Evolutionary conservation across 23 tunicate species (phyloP).

Genomic region (Oikopleura dioica): DNA sequence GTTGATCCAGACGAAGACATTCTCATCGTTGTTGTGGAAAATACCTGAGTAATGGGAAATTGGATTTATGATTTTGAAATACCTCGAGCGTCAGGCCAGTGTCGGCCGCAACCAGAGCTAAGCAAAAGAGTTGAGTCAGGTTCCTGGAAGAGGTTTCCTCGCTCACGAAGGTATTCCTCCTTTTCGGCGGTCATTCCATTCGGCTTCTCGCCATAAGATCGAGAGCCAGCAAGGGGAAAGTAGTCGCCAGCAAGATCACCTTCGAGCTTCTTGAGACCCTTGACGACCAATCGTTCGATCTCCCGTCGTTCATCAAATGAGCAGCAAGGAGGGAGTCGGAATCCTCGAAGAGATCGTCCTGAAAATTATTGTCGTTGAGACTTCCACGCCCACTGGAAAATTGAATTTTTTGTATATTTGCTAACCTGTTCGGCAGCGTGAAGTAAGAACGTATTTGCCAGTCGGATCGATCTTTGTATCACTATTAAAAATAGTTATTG

Average conservation of each 20-base stretch:
- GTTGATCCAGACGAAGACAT: constrained; percentile 2
- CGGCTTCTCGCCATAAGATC: background rate
- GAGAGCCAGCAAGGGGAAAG: constrained; percentile 23
- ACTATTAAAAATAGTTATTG: no score
- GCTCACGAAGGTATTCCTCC: background rate
- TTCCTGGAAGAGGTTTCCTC: constrained; percentile 1
- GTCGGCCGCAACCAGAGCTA: constrained; percentile 3
- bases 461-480: constrained; percentile 25
- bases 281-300: constrained; percentile 29
- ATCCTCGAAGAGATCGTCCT: constrained; percentile 59
- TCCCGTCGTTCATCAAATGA: constrained; percentile 32
- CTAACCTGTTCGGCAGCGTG: constrained; percentile 64
- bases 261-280: constrained; percentile 29
- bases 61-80: no score
- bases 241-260: constrained; percentile 54
- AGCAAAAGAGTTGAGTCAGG: constrained; percentile 12
- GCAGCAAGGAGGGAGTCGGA: constrained; percentile 56
- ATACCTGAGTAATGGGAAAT: no score
- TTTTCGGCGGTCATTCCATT: background rate
- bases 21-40: background rate
- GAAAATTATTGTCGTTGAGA: no score
- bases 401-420: no score
- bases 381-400: no score
- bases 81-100: constrained; percentile 14
- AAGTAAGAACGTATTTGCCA: constrained; percentile 52